Evolutionary conservation across 2,113 vertebrate genomes (phyloP).

Genomic region (Plestiodon gilberti): DNA sequence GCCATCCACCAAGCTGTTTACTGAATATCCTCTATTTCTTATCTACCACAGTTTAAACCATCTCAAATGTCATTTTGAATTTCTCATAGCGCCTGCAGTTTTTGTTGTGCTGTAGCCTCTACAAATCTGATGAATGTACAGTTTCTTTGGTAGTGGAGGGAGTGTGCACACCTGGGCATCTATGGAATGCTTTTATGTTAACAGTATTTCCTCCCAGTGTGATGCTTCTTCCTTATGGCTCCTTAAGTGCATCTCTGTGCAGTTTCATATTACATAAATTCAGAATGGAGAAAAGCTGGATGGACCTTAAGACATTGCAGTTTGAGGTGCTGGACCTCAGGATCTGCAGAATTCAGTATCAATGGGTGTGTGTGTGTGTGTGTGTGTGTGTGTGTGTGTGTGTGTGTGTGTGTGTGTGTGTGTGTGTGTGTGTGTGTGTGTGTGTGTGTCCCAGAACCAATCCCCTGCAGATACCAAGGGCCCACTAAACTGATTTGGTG

Average conservation of each 20-base stretch:
- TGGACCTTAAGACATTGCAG: no score
- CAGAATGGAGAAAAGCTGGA: not conserved
- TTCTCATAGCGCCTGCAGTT: not conserved
- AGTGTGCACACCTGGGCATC: not conserved
- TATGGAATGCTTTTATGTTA: not conserved
- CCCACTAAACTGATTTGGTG: not conserved
- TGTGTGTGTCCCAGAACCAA: no score
- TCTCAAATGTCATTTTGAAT: not conserved
- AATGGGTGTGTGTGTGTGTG: no score
- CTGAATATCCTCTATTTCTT: not conserved
- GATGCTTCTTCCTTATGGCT: not conserved
- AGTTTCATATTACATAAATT: not conserved
- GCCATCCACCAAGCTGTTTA: not conserved
- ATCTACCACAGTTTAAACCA: not conserved
- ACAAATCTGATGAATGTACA: not conserved
- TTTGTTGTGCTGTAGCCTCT: not conserved
- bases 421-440: no score
- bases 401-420: no score
- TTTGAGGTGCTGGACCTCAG: no score
- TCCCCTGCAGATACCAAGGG: no score
- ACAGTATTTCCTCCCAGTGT: not conserved
- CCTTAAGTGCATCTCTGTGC: not conserved
- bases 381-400: no score
- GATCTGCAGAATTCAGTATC: no score
- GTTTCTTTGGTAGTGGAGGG: not conserved